Base-by-base conservation (phyloP, 2,797 vertebrate genomes). In the Avahi laniger region DNA sequence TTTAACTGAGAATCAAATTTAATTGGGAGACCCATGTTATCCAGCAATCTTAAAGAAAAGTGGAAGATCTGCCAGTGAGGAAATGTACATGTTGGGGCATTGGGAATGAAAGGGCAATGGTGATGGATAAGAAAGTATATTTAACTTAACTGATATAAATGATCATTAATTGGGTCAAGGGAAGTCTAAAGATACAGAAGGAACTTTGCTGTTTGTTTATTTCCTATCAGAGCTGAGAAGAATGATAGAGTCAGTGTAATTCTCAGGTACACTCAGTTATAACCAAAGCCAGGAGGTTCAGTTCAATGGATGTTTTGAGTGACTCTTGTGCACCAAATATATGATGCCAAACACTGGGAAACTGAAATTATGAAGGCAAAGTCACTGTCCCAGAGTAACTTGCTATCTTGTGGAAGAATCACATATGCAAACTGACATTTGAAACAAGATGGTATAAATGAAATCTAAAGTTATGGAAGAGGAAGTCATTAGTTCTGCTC, bases 1-100 rank as follows among this genome's bases (percentile, higher is more conserved):
- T 91, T 84, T 59, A 48, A 46, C 38, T 80, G 78, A 95, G 93
- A 38, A 86, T 92, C 30, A 83, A 5, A 92, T 87, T 75, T 54
- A 89, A 81, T 48, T 54, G 26, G 7, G 28, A n/a, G 33, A 46
- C 4, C 10, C 70, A 41, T 93, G 83, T 93, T 75, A 13, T 69
- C 26, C 72, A 35, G 2, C 28, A 52, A 35, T 17, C 17, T 73
- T 86, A 54, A 86, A 83, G 41, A 43, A 69, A 92, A 69, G 35
- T 75, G 3, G 15, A 46, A 75, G 52, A 30, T 41, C 65, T 30
- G 20, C n/a, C 20, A 15, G 46, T 46, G 20, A 84, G n/a, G 35
- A 35, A 84, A 22, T 28, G 3, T 54, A 22, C 12, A 26, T 35
- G 57, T 87, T 89, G 33, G 12, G 46, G 24, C 26, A 38, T 2